Base-by-base conservation (phyloP, 2,888 invertebrate genomes). In the Crocallis elinguaria region DNA sequence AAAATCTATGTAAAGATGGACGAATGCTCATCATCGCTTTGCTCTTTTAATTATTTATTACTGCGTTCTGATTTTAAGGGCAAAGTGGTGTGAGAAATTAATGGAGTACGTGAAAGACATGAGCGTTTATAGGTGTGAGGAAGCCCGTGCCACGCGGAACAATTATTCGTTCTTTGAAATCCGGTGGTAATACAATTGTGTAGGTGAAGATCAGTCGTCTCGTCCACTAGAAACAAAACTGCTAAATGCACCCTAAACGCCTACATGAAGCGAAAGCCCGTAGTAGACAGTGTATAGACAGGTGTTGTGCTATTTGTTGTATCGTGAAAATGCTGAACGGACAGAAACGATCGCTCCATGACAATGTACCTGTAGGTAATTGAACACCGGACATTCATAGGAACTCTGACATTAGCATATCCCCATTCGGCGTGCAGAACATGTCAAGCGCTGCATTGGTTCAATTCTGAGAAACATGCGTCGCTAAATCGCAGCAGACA, bases 371-470 rank as follows among this genome's bases (percentile, higher is more conserved):
- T 41, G 29, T 23, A 52, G 42, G 81, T 84, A 84, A 86, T 80
- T 67, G 66, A 75, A 86, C 71, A 81, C 79, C 71, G 65, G 73
- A 67, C 73, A 73, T 76, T 81, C 75, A 79, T 76, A 73, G 76
- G 80, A 82, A 83, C 74, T 73, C 76, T 83, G 76, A 71, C 75
- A 79, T 80, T 85, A 73, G 71, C 81, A 82, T 84, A 79, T 73
- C 77, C 79, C 77, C 81, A 84, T 83, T 82, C 70, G 66, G 67
- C 72, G 73, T 73, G 73, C 75, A 74, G 67, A 70, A 69, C 77
- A 71, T 73, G 68, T 73, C 75, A 72, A 73, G 71, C 66, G 66
- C 66, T 73, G 76, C 75, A 77, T 74, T 71, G 73, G 77, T 73
- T 73, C 71, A 66, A 52, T 88, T 88, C 88, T 73, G 37, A 73